Evolutionary conservation across 1,140 invertebrate species (phyloP).

Genomic region (Muscidifurax raptorellus): DNA sequence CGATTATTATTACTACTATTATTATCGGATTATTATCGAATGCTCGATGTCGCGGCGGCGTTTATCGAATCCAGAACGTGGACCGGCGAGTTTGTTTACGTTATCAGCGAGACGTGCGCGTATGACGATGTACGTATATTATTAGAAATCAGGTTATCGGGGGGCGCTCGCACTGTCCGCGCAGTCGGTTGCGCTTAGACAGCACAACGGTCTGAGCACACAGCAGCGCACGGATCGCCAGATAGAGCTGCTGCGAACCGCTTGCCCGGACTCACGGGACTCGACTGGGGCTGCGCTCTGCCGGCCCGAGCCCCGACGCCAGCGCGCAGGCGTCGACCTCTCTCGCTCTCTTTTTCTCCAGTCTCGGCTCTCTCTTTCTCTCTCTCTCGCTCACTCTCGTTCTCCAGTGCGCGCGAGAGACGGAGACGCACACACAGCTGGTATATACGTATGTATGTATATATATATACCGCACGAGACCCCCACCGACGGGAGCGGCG

Average conservation of each 20-base stretch:
- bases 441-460: too few relatives aligned
- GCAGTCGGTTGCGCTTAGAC: not conserved
- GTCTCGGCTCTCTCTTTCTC: not conserved
- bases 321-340: conserved; percentile 57
- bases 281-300: conserved; percentile 68
- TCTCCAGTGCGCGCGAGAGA: not conserved
- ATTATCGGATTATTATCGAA: too few relatives aligned
- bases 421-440: not conserved
- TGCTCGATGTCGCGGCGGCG: too few relatives aligned
- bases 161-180: not conserved
- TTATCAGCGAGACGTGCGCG: too few relatives aligned
- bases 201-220: not conserved
- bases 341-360: conserved; percentile 39
- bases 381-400: not conserved
- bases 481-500: not conserved
- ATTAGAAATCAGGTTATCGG: too few relatives aligned
- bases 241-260: conserved; percentile 51
- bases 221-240: not conserved
- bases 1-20: too few relatives aligned
- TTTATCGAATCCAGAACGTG: too few relatives aligned
- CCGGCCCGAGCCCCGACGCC: conserved; percentile 51
- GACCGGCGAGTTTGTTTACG: too few relatives aligned
- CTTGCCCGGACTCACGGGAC: conserved; percentile 74
- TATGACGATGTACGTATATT: too few relatives aligned
- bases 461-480: too few relatives aligned